Percentiles rank a stretch among this genome's conserved stretches.
Evolutionary conservation across 37 sponge, comb jelly and placozoan species (phyloP).

Genomic region (Chondrosia reniformis): DNA sequence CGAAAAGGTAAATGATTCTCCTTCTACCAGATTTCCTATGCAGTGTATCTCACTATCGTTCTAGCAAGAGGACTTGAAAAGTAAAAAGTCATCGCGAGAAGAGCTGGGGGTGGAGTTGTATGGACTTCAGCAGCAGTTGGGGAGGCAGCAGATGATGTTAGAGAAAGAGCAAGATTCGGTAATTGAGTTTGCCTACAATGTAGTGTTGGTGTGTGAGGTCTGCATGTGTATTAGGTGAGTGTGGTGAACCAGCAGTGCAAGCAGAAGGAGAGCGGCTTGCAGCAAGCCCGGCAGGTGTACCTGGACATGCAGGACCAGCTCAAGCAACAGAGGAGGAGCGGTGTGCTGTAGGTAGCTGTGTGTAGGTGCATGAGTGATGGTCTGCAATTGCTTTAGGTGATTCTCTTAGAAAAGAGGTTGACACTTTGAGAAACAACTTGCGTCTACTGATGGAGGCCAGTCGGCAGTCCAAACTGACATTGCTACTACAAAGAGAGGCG

Average conservation of each 20-base stretch:
- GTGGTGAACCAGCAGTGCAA: conserved; percentile 30
- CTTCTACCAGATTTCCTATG: too few species aligned
- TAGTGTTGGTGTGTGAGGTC: conserved; percentile 2
- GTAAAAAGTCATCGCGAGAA: conserved; percentile 62
- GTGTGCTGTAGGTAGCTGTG: conserved; percentile 28
- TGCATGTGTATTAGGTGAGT: conserved; percentile 12
- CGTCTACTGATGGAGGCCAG: conserved; percentile 68
- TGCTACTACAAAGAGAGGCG: conserved; percentile 87
- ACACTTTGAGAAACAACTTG: conserved; percentile 52
- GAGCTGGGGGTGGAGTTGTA: conserved; percentile 91
- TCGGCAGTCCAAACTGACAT: conserved; percentile 75
- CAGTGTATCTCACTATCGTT: too few species aligned
- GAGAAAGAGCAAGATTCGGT: conserved; percentile 74
- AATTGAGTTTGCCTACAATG: not conserved
- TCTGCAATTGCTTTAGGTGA: conserved; percentile 58
- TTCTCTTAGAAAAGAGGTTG: conserved; percentile 72
- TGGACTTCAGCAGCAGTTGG: conserved; percentile 94
- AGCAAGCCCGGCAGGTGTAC: conserved; percentile 36
- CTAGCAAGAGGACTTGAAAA: conserved; percentile 80
- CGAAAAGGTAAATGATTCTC: conserved; percentile 83
- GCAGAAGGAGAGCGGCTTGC: conserved; percentile 53
- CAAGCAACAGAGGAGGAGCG: conserved; percentile 49
- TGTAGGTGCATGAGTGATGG: not conserved
- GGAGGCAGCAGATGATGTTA: conserved; percentile 91
- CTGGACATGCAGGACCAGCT: conserved; percentile 35